Evolutionary conservation across 92 coral and sea anemone genomes (phyloP), one percentile per base, ranked within the genome.

Genomic region (Zoanthus gigantus): DNA sequence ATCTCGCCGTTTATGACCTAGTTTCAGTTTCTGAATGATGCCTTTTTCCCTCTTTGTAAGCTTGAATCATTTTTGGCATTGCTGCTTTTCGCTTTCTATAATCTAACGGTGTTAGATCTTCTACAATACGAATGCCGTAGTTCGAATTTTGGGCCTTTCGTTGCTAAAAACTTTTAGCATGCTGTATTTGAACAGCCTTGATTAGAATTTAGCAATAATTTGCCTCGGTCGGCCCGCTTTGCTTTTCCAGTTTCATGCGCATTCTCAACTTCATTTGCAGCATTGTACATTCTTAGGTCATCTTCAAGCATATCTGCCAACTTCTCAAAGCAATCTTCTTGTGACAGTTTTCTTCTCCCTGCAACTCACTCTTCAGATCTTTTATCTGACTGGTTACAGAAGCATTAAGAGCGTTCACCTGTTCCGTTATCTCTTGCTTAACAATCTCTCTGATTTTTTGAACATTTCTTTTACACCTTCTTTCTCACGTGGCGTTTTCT

Each of bases 341-440:
- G 79, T 75, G 63, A 32, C 23, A 23, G 50, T 75, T 75, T 78
- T 78, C 72, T 60, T 79, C 60, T 56, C 60, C 60, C 54, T 79
- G 54, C 83, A 79, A 79, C 83, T 79, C 83, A 63, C 72, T 79
- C 72, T 79, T 79, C 32, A 79, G 83, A 37, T 61, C 72, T 79
- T 79, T 79, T 58, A 79, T 79, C 83, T 79, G 72, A 63, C 53
- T 79, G 13, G 83, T 15, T 58, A 60, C 54, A 13, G 83, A 79
- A 63, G 31, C 83, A 7, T 58, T n/a, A 63, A 61, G 83, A 37
- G 52, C 72, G 23, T 79, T 79, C 10, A 79, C 83, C 32, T 79
- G 57, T 18, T 58, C 83, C 16, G 83, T 79, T 60, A 79, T 79
- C 52, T 79, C 83, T 17, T 78, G 50, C 31, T 77, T 78, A 9